Conservation (phyloP, 1,140 invertebrate genomes). For the Magallana angulata region DNA sequence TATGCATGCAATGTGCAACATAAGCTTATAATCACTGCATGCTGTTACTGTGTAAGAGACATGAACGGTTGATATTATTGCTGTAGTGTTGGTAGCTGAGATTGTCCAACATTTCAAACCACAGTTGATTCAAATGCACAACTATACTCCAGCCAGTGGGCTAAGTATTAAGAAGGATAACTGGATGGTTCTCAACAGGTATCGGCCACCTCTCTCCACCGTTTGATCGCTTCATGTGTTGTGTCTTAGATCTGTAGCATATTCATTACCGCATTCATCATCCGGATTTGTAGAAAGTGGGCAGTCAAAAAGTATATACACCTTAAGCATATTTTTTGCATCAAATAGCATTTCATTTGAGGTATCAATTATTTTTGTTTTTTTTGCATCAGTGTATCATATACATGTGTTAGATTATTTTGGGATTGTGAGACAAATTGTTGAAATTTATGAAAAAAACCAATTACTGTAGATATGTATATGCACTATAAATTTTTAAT, state of each 20-base stretch:
- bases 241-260: not conserved
- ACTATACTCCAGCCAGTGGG: not conserved
- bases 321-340: not conserved
- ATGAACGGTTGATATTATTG: not conserved
- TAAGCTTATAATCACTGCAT: not conserved
- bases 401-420: not conserved
- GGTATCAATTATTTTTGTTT: not conserved
- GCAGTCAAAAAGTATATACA: too few relatives aligned
- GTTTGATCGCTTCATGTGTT: not conserved
- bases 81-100: slow-evolving; percentile 34
- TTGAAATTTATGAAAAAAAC: too few relatives aligned
- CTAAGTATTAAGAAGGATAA: slow-evolving; percentile 20
- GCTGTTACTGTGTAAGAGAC: not conserved
- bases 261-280: not conserved
- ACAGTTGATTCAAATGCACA: slow-evolving; percentile 30
- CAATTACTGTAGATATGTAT: not conserved
- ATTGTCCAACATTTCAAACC: slow-evolving; percentile 17
- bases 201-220: not conserved
- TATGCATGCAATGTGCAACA: not conserved
- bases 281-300: not conserved
- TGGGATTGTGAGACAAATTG: not conserved
- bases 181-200: slow-evolving; percentile 4
- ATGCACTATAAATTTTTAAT: too few relatives aligned
- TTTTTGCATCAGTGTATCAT: too few relatives aligned
- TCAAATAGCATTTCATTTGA: not conserved